Evolutionary conservation across 2,113 vertebrate species (phyloP).

Genomic region (Ibidorhyncha struthersii): DNA sequence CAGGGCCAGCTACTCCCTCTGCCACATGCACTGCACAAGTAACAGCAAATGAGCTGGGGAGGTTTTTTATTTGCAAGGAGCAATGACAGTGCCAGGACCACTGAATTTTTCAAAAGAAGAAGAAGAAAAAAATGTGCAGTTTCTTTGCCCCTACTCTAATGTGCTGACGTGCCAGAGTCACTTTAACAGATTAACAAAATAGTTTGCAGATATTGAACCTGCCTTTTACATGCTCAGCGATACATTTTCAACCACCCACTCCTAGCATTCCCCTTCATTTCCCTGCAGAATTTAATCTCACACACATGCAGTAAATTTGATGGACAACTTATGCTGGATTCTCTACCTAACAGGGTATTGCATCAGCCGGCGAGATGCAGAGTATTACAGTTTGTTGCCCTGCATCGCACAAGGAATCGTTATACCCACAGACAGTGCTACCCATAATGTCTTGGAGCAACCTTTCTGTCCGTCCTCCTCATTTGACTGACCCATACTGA

Average conservation of each 20-base stretch:
- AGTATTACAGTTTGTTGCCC: not conserved
- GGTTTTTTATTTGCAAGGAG: not conserved
- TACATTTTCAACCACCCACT: not conserved
- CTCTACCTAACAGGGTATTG: not conserved
- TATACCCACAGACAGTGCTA: not conserved
- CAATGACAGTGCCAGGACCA: constrained; percentile 27
- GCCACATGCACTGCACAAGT: not conserved
- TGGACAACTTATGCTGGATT: not conserved
- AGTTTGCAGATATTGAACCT: not conserved
- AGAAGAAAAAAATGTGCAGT: not conserved
- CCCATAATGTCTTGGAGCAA: not conserved
- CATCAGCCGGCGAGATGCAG: not conserved
- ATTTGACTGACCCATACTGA: not conserved
- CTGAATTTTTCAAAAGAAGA: constrained; percentile 27
- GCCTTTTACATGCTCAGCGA: not conserved
- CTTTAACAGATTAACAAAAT: constrained; percentile 7
- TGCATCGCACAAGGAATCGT: not conserved
- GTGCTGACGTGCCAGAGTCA: accelerated
- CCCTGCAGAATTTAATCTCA: not conserved
- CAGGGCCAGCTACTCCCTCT: not conserved
- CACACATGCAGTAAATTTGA: not conserved
- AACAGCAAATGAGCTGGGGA: not conserved
- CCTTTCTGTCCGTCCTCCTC: not conserved
- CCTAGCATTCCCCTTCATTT: not conserved
- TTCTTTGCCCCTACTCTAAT: not conserved